Conservation (phyloP, 2,888 invertebrate genomes). For the Bellardia pandia region DNA sequence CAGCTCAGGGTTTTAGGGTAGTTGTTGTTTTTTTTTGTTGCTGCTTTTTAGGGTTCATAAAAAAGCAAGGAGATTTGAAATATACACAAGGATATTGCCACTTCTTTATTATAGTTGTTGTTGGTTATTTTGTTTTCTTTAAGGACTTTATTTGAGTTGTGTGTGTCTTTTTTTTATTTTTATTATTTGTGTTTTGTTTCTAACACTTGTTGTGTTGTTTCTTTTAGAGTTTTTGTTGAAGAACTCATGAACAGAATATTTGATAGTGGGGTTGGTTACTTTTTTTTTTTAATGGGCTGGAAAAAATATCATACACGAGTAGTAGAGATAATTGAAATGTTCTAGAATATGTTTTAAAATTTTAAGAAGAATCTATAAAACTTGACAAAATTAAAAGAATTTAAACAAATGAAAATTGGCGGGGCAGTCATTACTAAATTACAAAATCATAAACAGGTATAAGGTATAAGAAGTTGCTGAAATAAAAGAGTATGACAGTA, state of each 20-base stretch:
- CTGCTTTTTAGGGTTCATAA: slow-evolving; percentile 55
- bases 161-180: slow-evolving; percentile 32
- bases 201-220: slow-evolving; percentile 57
- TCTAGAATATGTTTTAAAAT: not conserved
- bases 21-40: slow-evolving; percentile 25
- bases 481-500: no score
- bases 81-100: slow-evolving; percentile 50
- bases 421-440: no score
- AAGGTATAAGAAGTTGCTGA: no score
- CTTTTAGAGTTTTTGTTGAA: not conserved
- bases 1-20: slow-evolving; percentile 43
- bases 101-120: slow-evolving; percentile 52
- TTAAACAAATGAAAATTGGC: no score
- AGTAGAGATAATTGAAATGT: not conserved
- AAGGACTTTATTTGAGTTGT: slow-evolving; percentile 71
- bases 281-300: not conserved
- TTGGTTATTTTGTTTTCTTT: slow-evolving; percentile 51
- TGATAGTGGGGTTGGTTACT: not conserved
- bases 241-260: slow-evolving; percentile 20
- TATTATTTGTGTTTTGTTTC: slow-evolving; percentile 30
- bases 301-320: not conserved
- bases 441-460: no score
- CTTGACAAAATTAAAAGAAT: no score
- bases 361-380: not conserved
- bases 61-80: slow-evolving; percentile 3